Conservation (phyloP, 1,140 invertebrate species). For the Drosophila nannoptera region DNA sequence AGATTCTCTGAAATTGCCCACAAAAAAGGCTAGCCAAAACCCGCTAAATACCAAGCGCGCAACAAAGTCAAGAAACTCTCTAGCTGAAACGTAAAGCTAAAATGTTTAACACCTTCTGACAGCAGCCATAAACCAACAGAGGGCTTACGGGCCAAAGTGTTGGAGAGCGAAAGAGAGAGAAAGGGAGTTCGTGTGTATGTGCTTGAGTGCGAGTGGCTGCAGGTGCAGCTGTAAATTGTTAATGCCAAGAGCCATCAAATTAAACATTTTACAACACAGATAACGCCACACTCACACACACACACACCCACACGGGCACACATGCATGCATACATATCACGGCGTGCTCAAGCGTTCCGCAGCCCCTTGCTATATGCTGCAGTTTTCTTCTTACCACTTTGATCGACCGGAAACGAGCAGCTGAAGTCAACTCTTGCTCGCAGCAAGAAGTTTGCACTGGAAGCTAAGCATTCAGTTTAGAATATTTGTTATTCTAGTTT, state of each 20-base stretch:
- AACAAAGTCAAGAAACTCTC: conserved; percentile 8
- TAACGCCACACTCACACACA: conserved; percentile 4
- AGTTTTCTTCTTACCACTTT: conserved; percentile 16
- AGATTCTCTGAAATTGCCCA: too few relatives aligned
- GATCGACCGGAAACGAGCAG: conserved; percentile 47
- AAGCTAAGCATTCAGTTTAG: conserved; percentile 11
- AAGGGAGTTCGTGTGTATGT: conserved; percentile 5
- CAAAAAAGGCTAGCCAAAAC: conserved; percentile 1
- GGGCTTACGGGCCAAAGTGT: background rate
- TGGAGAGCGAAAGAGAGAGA: background rate
- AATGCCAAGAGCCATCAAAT: conserved; percentile 61
- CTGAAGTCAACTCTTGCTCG: conserved; percentile 9
- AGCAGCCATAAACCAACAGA: conserved; percentile 19
- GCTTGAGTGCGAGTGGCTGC: conserved; percentile 24
- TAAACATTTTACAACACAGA: conserved; percentile 51
- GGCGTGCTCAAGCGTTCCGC: background rate
- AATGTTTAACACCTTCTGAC: conserved; percentile 14
- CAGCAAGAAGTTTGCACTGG: conserved; percentile 12
- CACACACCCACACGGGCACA: background rate
- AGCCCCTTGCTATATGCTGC: conserved; percentile 48
- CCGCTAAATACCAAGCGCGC: background rate
- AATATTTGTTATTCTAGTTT: conserved; percentile 12
- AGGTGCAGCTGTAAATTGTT: conserved; percentile 60
- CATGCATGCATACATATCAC: background rate
- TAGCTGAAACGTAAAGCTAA: background rate